Evolutionary conservation across 92 coral and sea anemone genomes (phyloP).

Genomic region (Galaxea fascicularis): DNA sequence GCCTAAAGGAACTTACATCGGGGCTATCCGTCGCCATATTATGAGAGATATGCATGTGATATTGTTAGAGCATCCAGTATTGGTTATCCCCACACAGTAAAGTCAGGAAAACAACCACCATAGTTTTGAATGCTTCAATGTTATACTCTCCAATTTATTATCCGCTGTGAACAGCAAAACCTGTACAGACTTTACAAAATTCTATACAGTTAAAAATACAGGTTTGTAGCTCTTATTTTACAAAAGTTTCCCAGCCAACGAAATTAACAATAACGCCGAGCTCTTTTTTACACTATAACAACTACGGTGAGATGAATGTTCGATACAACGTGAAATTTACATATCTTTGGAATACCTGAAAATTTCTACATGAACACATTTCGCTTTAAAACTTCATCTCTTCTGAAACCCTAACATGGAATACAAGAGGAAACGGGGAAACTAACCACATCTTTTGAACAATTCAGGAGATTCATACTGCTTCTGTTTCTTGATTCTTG

Average conservation of each 20-base stretch:
- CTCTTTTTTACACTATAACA: slow-evolving; percentile 44
- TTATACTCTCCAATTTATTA: slow-evolving; percentile 74
- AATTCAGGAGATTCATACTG: slow-evolving; percentile 66
- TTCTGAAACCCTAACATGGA: slow-evolving; percentile 72
- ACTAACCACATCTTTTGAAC: slow-evolving; percentile 71
- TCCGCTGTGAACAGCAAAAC: slow-evolving; percentile 71
- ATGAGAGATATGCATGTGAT: slow-evolving; percentile 3
- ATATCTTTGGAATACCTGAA: slow-evolving; percentile 73
- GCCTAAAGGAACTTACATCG: slow-evolving; percentile 13
- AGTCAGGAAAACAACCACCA: slow-evolving; percentile 1
- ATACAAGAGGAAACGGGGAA: slow-evolving; percentile 82
- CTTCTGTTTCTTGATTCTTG: slow-evolving; percentile 76
- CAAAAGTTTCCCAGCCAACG: slow-evolving; percentile 68
- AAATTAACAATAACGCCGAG: slow-evolving; percentile 27
- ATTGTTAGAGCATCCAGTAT: background rate
- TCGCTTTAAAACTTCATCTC: slow-evolving; percentile 43
- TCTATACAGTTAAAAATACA: slow-evolving; percentile 96
- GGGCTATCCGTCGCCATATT: slow-evolving; percentile 1
- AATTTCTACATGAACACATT: slow-evolving; percentile 63
- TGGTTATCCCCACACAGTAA: background rate
- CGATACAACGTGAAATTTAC: slow-evolving; percentile 76
- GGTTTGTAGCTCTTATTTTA: slow-evolving; percentile 78
- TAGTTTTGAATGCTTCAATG: slow-evolving; percentile 39
- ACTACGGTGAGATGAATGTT: slow-evolving; percentile 33
- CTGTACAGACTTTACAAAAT: slow-evolving; percentile 96